Evolutionary conservation across 1,140 invertebrate genomes (phyloP).

Genomic region (Procambarus virginalis): DNA sequence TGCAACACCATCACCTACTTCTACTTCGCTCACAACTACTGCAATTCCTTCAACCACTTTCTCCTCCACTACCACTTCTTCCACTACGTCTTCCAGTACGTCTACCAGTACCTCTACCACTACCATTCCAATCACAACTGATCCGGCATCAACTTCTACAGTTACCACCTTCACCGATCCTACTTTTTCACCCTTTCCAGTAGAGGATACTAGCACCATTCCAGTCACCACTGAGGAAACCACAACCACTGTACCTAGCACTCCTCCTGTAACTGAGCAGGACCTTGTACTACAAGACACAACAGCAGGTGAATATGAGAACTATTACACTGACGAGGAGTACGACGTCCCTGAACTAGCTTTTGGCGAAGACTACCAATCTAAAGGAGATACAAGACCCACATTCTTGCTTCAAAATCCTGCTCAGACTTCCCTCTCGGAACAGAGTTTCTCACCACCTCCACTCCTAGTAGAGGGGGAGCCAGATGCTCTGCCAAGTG

Average conservation of each 20-base stretch:
- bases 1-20: background rate
- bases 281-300: background rate
- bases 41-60: background rate
- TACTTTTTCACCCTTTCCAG: background rate
- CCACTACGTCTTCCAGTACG: background rate
- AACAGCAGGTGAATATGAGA: constrained; percentile 33
- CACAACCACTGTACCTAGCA: background rate
- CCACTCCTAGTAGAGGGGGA: background rate
- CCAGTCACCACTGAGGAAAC: background rate
- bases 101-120: background rate
- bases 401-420: background rate
- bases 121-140: background rate
- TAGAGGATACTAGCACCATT: background rate
- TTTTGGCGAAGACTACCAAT: constrained; percentile 38
- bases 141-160: background rate
- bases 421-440: background rate
- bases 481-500: background rate
- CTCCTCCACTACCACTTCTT: constrained; percentile 8
- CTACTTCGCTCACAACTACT: constrained; percentile 3
- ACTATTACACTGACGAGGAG: constrained; percentile 44
- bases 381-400: background rate
- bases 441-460: background rate
- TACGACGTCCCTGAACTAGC: constrained; percentile 19
- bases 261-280: background rate
- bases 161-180: background rate